phyloP scores from a whole-genome alignment of 2,113 vertebrate species.

The Phylloscopus whistleri region DNA sequence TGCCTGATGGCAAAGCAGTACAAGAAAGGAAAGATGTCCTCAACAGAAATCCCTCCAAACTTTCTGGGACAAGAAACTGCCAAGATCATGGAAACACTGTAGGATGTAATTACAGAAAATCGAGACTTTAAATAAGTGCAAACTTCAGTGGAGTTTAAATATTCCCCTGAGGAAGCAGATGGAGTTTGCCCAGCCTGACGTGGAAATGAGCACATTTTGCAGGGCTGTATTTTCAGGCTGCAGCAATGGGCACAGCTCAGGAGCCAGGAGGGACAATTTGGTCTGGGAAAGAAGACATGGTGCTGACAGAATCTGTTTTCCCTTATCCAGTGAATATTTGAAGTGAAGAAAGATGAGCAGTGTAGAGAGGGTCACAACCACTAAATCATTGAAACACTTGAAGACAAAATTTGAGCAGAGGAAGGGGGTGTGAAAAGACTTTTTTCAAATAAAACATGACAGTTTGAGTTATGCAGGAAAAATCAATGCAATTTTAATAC shows the following conservation, averaged over 20 bases:
- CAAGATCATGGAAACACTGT: background rate
- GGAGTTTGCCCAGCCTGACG: background rate
- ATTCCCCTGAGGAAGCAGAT: background rate
- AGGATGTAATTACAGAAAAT: background rate
- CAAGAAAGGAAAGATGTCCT: background rate
- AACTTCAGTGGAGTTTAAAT: background rate
- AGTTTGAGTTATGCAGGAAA: background rate
- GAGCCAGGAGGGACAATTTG: background rate
- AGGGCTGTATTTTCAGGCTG: background rate
- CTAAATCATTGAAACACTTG: background rate
- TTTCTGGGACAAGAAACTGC: background rate
- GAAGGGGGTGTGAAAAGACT: background rate
- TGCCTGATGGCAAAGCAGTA: background rate
- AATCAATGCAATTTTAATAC: background rate
- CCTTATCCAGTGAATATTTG: background rate
- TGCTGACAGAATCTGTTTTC: background rate
- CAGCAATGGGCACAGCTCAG: background rate
- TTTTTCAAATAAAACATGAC: background rate
- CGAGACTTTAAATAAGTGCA: background rate
- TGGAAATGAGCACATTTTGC: background rate
- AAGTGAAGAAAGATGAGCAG: background rate
- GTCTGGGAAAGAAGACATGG: fast-evolving
- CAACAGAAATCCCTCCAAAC: background rate
- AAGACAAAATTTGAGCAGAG: background rate
- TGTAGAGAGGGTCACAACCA: background rate